These are phyloP conservation scores for Lethrus apterus DNA, from an alignment of 1,140 invertebrate species.

Conservation along the genomic window DNA sequence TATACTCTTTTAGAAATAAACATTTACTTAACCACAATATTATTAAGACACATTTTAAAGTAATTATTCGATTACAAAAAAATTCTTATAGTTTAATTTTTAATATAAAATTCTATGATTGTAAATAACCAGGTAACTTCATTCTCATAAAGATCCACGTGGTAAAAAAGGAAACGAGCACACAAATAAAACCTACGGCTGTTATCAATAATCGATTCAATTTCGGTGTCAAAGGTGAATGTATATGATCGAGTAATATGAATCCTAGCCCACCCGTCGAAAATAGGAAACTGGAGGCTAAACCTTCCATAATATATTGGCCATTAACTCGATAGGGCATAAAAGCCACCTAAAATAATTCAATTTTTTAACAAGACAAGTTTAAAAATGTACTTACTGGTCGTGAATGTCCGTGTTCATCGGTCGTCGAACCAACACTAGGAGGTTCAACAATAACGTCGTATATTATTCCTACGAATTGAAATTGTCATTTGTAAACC, in stretches of 20 bases:
- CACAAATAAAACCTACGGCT: constrained; percentile 86
- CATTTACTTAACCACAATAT: no score
- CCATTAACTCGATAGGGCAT: constrained; percentile 98
- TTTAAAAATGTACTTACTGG: constrained; percentile 58
- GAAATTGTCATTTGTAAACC: constrained; percentile 1
- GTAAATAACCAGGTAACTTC: constrained; percentile 82
- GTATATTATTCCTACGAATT: constrained; percentile 88
- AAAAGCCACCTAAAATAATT: constrained; percentile 72
- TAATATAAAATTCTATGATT: constrained; percentile 40
- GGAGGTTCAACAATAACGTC: constrained; percentile 98
- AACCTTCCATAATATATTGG: constrained; percentile 98
- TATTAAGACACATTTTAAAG: no score
- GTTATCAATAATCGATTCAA: constrained; percentile 88
- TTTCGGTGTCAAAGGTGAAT: constrained; percentile 84
- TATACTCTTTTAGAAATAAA: no score
- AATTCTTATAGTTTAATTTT: neutral
- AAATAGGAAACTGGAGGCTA: constrained; percentile 95
- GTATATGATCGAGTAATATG: constrained; percentile 91
- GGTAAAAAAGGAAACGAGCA: constrained; percentile 90
- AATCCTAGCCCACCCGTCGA: constrained; percentile 93
- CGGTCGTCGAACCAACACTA: constrained; percentile 93
- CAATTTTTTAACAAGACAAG: constrained; percentile 5
- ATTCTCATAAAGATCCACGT: constrained; percentile 99
- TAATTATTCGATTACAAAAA: no score
- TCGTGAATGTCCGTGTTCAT: constrained; percentile 90